These are phyloP conservation scores for Agrypnus murinus DNA, from an alignment of 2,888 invertebrate species.

Conservation along the genomic window DNA sequence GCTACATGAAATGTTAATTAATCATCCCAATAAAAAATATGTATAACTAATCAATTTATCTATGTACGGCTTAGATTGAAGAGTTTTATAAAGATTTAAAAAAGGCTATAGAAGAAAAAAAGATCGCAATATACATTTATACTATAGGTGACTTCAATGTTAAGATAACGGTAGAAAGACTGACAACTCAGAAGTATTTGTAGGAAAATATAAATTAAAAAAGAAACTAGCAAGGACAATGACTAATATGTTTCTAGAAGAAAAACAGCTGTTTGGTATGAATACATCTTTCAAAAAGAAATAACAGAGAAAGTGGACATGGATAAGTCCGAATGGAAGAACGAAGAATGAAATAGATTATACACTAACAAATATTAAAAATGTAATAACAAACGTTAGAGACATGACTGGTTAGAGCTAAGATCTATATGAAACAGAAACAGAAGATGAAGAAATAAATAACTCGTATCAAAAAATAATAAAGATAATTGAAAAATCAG, in stretches of 20 bases:
- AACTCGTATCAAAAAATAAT: background rate
- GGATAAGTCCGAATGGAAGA: no score
- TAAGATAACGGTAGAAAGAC: background rate
- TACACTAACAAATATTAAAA: constrained; percentile 7
- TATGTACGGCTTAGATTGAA: no score
- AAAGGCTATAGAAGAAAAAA: background rate
- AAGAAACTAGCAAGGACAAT: background rate
- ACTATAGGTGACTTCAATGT: constrained; percentile 29
- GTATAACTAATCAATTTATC: no score
- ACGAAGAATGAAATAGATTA: constrained; percentile 2
- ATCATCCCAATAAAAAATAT: no score
- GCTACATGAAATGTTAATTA: no score
- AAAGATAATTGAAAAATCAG: background rate
- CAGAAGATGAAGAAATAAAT: constrained; percentile 7
- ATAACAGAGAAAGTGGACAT: no score
- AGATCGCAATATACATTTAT: background rate
- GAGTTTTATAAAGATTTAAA: background rate
- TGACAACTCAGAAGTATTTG: constrained; percentile 10
- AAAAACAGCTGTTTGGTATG: background rate
- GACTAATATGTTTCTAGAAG: background rate
- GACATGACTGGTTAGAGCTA: background rate
- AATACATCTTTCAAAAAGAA: constrained; percentile 5
- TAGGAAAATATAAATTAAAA: constrained; percentile 2
- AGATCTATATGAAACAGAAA: constrained; percentile 1
- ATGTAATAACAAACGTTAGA: background rate